Evolutionary conservation across 2,888 invertebrate genomes (phyloP), one percentile per base, ranked within the genome.

Genomic region (Drosophila greeni): DNA sequence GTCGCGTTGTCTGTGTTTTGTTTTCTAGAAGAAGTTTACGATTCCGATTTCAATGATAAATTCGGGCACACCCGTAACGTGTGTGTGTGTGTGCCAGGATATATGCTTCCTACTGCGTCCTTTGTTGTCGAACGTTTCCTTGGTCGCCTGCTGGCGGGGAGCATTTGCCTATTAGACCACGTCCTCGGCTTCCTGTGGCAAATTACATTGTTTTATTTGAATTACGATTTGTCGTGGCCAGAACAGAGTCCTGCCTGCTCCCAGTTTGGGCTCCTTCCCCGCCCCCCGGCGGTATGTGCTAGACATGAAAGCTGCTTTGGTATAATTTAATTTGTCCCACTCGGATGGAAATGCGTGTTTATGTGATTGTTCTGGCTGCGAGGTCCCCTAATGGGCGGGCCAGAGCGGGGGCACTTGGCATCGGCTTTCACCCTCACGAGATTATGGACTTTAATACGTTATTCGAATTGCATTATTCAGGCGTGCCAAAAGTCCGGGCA

Each of bases 131-230:
- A 62, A 53, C 36, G 53, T 36, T 37, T 62, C 42, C 66, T 43
- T 16, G 36, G 20, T 43, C 14, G 20, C 42, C 47, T 36, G 31
- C 31, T 36, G 20, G 31, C 36, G 33, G 33, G 43, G 45, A 37
- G 67, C 65, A 65, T 66, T 54, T 65, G 67, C 66, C 67, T 66
- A 66, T 65, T 65, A 56, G 43, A 40, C 67, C 57, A 65, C 57
- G 67, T 66, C 56, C 34, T 34, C 37, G 57, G 65, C 55, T 36
- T 66, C 61, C 66, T 66, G 60, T 60, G 70, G 56, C 37, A 82
- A 70, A 79, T 79, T 74, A 84, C 81, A 82, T 76, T 82, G 84
- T 74, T 80, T 82, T 82, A 80, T 80, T 84, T 84, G 83, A 82
- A 82, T 84, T 84, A 79, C 82, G 72, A 84, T 80, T 80, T 47